These are phyloP conservation scores for Salmo trutta DNA, from an alignment of 2,797 vertebrate genomes.

Conservation along the genomic window DNA sequence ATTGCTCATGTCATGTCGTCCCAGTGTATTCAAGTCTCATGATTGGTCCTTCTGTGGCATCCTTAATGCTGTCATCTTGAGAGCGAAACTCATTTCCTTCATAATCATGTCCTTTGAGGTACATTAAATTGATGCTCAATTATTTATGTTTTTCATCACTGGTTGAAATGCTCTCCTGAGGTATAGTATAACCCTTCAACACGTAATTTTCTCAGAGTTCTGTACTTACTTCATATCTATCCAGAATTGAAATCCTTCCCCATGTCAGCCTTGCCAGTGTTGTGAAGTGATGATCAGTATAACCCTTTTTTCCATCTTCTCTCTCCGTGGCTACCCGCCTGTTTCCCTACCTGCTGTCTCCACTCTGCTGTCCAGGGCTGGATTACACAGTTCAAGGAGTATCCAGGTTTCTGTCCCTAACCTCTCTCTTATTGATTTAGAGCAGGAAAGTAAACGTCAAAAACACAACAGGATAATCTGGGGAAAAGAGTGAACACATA, in stretches of 20 bases:
- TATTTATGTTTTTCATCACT: not conserved
- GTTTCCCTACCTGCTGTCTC: slow-evolving; percentile 32
- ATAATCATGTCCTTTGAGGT: not conserved
- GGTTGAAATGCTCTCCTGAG: not conserved
- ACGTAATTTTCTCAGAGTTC: not conserved
- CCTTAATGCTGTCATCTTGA: not conserved
- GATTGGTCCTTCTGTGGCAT: not conserved
- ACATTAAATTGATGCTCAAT: not conserved
- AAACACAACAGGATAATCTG: too few relatives aligned
- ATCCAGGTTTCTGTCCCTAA: not conserved
- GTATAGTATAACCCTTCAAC: not conserved
- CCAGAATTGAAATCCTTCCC: not conserved
- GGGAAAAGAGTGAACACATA: not conserved
- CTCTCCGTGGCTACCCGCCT: slow-evolving; percentile 31
- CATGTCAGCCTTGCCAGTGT: not conserved
- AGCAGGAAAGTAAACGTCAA: not conserved
- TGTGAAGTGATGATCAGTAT: not conserved
- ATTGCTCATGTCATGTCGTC: not conserved
- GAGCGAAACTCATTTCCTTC: not conserved
- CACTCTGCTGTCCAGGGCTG: slow-evolving; percentile 19
- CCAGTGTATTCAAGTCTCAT: not conserved
- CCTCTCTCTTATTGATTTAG: slow-evolving; percentile 13
- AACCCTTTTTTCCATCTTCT: slow-evolving; percentile 34
- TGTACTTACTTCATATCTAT: not conserved
- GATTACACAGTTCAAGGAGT: not conserved